These are phyloP conservation scores for Pelmatolapia mariae DNA, from an alignment of 2,113 vertebrate species.

Conservation along the genomic window DNA sequence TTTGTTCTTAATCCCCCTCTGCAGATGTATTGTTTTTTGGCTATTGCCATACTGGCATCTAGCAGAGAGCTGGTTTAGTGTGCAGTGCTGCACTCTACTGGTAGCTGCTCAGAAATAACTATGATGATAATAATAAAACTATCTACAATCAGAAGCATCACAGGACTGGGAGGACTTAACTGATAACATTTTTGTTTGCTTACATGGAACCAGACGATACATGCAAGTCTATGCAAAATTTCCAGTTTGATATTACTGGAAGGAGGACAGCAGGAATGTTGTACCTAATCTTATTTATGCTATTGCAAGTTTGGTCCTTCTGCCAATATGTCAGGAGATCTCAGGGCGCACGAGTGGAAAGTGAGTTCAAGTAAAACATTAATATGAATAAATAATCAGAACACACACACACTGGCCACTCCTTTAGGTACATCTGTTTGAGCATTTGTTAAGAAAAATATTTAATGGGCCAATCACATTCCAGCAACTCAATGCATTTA, in stretches of 20 bases:
- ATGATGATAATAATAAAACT: neutral
- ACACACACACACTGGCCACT: neutral
- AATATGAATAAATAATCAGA: neutral
- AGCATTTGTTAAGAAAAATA: neutral
- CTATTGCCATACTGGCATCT: neutral
- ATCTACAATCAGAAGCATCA: neutral
- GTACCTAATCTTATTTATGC: neutral
- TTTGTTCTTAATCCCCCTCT: neutral
- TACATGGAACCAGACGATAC: neutral
- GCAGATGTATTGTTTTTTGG: neutral
- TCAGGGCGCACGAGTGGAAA: rapidly evolving
- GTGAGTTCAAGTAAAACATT: neutral
- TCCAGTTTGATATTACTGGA: neutral
- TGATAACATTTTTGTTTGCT: neutral
- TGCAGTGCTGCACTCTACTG: constrained; percentile 24
- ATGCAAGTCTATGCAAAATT: neutral
- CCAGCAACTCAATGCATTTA: neutral
- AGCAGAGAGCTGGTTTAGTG: neutral
- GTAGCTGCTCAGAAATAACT: neutral
- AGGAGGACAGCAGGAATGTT: neutral
- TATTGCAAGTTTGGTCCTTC: neutral
- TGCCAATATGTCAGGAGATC: neutral
- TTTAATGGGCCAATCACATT: neutral
- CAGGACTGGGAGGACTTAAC: neutral
- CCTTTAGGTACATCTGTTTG: neutral